Base-by-base conservation (phyloP, 2,888 invertebrate genomes). In the Atrina japonica region DNA sequence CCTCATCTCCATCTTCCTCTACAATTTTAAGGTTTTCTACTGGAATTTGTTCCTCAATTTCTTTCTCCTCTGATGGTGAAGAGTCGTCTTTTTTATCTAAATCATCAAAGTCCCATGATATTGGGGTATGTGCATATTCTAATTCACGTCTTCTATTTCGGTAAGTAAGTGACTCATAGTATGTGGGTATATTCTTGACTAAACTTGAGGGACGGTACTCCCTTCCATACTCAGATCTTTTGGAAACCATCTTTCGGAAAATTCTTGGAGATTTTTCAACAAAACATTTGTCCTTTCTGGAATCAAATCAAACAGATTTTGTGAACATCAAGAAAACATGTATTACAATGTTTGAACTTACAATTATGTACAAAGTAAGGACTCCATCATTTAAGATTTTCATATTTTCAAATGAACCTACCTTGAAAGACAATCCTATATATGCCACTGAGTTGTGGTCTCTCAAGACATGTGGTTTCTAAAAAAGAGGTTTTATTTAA, bases 111-210 rank as follows among this genome's bases (percentile, higher is more conserved):
- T 77, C 80, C 85, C 85, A 85, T 6, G 78, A 76, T 21, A 85
- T 66, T 0, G 85, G 83, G 16, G 85, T 85, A 47, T 85, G 85
- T 18, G 83, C 73, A 70, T 76, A 83, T 58, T 85, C 82, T 47
- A 81, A 53, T 45, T 85, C 83, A 47, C 83, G 69, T 9, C 83
- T 69, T n/a, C 75, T 65, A 64, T 78, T 76, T n/a, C 85, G 73
- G 59, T 83, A 82, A 7, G 65, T 78, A 1, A 85, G 70, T 69
- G 82, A 77, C 27, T 83, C 83, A 50, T 80, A 68, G 55, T 85
- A 85, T 3, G 69, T 75, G 30, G 80, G 80, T 25, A 83, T 72
- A 56, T 84, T 78, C 45, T 77, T 83, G 7, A 75, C 75, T 30
- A 81, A 69, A 43, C 71, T 72, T 11, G 80, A 77, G 5, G 77